Percentiles rank a stretch among this genome's conserved stretches.
These are phyloP conservation scores for Poecilia gillii DNA, from an alignment of 2,797 vertebrate genomes.

Conservation along the genomic window DNA sequence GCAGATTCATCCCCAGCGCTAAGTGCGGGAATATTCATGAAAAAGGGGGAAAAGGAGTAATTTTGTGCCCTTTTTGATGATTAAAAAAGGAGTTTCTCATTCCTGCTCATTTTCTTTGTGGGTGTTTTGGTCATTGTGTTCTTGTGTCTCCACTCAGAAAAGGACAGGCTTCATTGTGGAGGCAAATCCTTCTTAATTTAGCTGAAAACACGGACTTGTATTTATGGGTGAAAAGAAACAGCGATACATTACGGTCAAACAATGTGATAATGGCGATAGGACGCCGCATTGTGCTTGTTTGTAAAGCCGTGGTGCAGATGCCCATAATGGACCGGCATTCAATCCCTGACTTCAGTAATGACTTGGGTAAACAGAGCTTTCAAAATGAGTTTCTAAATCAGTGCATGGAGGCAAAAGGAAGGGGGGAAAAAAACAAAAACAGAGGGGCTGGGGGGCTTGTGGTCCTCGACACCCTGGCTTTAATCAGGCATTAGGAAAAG, in stretches of 20 bases:
- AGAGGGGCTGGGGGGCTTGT: slow-evolving; percentile 51
- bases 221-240: slow-evolving; percentile 60
- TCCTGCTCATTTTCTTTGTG: slow-evolving; percentile 71
- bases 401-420: slow-evolving; percentile 43
- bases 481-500: slow-evolving; percentile 87
- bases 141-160: slow-evolving; percentile 61
- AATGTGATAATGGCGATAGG: slow-evolving; percentile 78
- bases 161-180: slow-evolving; percentile 70
- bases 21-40: slow-evolving; percentile 81
- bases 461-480: slow-evolving; percentile 77
- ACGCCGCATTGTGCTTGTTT: slow-evolving; percentile 75
- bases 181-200: slow-evolving; percentile 80
- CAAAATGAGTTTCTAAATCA: slow-evolving; percentile 80
- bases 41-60: slow-evolving; percentile 60
- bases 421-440: slow-evolving; percentile 15
- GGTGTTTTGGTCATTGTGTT: slow-evolving; percentile 66
- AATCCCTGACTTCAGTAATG: slow-evolving; percentile 77
- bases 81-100: slow-evolving; percentile 66
- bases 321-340: slow-evolving; percentile 76
- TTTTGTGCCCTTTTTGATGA: slow-evolving; percentile 76
- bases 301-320: slow-evolving; percentile 70
- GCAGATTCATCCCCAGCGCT: slow-evolving; percentile 75
- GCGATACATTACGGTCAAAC: slow-evolving; percentile 74
- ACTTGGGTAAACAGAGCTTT: slow-evolving; percentile 77
- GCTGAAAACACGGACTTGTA: slow-evolving; percentile 71